These are phyloP conservation scores for Calonectris borealis DNA, from an alignment of 2,113 vertebrate species.

Conservation along the genomic window DNA sequence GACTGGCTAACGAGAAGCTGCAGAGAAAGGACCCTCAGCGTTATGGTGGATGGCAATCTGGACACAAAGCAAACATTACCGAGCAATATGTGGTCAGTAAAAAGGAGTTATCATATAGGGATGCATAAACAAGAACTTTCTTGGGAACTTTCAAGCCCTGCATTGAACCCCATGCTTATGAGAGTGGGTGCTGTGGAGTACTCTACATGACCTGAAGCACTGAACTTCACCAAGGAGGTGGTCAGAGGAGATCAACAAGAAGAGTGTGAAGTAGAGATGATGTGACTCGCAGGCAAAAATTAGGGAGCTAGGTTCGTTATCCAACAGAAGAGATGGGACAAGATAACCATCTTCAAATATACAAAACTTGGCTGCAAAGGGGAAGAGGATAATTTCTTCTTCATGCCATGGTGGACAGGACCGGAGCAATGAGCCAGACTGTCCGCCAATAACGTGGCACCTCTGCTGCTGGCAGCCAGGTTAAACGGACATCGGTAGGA, in stretches of 20 bases:
- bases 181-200: not conserved
- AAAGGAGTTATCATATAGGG: not conserved
- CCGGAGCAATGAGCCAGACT: not conserved
- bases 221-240: not conserved
- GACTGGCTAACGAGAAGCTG: not conserved
- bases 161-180: fast-evolving
- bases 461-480: not conserved
- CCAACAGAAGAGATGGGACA: not conserved
- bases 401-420: not conserved
- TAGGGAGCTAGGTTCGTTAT: fast-evolving
- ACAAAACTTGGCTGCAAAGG: fast-evolving
- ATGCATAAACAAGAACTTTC: fast-evolving
- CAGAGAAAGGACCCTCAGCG: not conserved
- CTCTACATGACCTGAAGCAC: fast-evolving
- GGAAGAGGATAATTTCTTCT: not conserved
- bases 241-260: not conserved
- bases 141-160: not conserved
- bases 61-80: not conserved
- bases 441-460: fast-evolving
- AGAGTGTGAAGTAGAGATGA: fast-evolving
- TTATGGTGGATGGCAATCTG: not conserved
- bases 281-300: not conserved
- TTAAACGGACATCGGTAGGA: fast-evolving
- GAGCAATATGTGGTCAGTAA: fast-evolving
- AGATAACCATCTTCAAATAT: not conserved